phyloP scores from a whole-genome alignment of 2,888 invertebrate genomes.

The Harpalus rufipes region DNA sequence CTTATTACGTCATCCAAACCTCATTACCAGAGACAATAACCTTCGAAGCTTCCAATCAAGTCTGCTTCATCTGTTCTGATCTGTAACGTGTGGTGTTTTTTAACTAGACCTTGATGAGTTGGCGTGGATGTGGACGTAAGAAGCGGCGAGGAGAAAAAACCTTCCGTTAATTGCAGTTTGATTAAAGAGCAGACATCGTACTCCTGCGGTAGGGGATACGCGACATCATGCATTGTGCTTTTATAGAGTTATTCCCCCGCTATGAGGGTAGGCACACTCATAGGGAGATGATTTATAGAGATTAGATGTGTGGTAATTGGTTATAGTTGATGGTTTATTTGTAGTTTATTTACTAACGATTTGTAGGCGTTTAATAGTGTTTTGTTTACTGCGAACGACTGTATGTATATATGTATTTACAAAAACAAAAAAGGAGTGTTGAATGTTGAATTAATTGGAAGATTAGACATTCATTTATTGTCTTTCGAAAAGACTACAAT shows the following conservation, averaged over 20 bases:
- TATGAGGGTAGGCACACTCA: not conserved
- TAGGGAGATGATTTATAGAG: not conserved
- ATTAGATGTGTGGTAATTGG: too few species aligned
- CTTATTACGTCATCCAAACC: not conserved
- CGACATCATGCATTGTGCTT: not conserved
- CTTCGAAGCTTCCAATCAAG: not conserved
- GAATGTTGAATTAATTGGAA: too few species aligned
- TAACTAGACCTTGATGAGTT: slow-evolving; percentile 58
- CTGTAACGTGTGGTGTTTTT: slow-evolving; percentile 53
- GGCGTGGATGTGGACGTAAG: slow-evolving; percentile 1
- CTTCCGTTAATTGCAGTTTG: slow-evolving; percentile 76
- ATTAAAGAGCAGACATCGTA: slow-evolving; percentile 74
- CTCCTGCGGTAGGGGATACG: not conserved
- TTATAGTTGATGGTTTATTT: too few species aligned
- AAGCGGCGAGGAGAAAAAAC: slow-evolving; percentile 71
- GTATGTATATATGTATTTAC: too few species aligned
- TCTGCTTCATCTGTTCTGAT: slow-evolving; percentile 1
- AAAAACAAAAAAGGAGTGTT: too few species aligned
- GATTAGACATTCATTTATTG: too few species aligned
- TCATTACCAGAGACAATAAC: not conserved
- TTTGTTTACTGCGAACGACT: too few species aligned
- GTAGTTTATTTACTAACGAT: too few species aligned
- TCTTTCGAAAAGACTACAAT: too few species aligned
- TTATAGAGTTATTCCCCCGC: not conserved
- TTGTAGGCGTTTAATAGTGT: too few species aligned